Percentiles rank a stretch among this genome's conserved stretches.
phyloP scores from a whole-genome alignment of 2,888 invertebrate species.

The Priocnemis perturbator region DNA sequence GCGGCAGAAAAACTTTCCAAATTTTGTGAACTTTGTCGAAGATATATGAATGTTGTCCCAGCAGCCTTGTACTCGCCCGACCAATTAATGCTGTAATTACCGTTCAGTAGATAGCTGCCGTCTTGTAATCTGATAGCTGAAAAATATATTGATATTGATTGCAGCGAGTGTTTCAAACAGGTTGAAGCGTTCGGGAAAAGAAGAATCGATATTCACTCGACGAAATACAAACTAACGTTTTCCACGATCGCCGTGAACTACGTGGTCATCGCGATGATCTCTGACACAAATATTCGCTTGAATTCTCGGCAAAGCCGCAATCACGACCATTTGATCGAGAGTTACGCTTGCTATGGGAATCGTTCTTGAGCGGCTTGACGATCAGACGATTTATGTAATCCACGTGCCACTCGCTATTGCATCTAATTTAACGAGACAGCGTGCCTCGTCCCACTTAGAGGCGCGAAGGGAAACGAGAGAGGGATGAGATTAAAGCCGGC shows the following conservation, averaged over 20 bases:
- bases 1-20: slow-evolving; percentile 84
- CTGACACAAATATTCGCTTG: background rate
- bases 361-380: slow-evolving; percentile 27
- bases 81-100: slow-evolving; percentile 84
- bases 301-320: slow-evolving; percentile 10
- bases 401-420: slow-evolving; percentile 24
- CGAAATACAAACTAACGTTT: too few species aligned
- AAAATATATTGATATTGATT: slow-evolving; percentile 43
- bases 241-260: too few species aligned
- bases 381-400: slow-evolving; percentile 36
- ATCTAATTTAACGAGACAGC: slow-evolving; percentile 36
- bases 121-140: slow-evolving; percentile 86
- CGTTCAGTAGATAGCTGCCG: slow-evolving; percentile 88
- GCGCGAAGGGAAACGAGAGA: background rate
- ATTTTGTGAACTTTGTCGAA: slow-evolving; percentile 80
- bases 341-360: slow-evolving; percentile 15
- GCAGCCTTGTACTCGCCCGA: slow-evolving; percentile 86
- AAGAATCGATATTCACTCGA: too few species aligned
- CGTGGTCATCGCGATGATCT: slow-evolving; percentile 8
- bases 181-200: background rate
- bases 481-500: slow-evolving; percentile 35
- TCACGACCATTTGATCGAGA: slow-evolving; percentile 30
- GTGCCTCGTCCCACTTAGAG: slow-evolving; percentile 34
- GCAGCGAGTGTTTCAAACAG: slow-evolving; percentile 8
- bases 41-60: slow-evolving; percentile 88